These are phyloP conservation scores for Sebastes umbrosus DNA, from an alignment of 2,797 vertebrate species.

Conservation along the genomic window DNA sequence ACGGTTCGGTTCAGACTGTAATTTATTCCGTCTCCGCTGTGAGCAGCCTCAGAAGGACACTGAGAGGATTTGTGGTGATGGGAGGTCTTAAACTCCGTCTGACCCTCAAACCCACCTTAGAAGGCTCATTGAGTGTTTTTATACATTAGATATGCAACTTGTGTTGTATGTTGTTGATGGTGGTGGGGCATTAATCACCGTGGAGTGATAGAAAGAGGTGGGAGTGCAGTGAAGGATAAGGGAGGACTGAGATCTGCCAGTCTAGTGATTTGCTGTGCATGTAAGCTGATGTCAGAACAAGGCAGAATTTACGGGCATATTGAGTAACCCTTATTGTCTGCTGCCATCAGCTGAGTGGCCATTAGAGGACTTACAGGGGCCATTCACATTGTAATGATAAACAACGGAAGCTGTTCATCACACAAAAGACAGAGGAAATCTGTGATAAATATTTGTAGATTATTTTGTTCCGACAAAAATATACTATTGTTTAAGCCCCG, in stretches of 20 bases:
- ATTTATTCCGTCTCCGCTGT: slow-evolving; percentile 58
- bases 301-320: slow-evolving; percentile 59
- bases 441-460: not conserved
- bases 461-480: slow-evolving; percentile 1
- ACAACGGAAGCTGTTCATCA: slow-evolving; percentile 32
- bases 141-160: slow-evolving; percentile 68
- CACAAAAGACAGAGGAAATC: slow-evolving; percentile 27
- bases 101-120: slow-evolving; percentile 72
- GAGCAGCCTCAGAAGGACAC: slow-evolving; percentile 62
- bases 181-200: slow-evolving; percentile 59
- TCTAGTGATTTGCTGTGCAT: slow-evolving; percentile 64
- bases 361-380: slow-evolving; percentile 54
- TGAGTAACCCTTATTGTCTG: slow-evolving; percentile 55
- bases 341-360: slow-evolving; percentile 63
- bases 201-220: slow-evolving; percentile 33
- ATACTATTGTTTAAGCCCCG: not conserved
- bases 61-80: slow-evolving; percentile 71
- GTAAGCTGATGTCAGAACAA: slow-evolving; percentile 63
- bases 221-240: slow-evolving; percentile 51
- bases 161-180: slow-evolving; percentile 53
- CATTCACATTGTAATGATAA: slow-evolving; percentile 49
- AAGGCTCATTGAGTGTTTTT: slow-evolving; percentile 62
- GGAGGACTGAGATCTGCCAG: slow-evolving; percentile 62
- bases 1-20: slow-evolving; percentile 45
- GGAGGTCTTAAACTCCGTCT: slow-evolving; percentile 75